These are phyloP conservation scores for Lordiphosa mommai DNA, from an alignment of 1,140 invertebrate species.

Conservation along the genomic window DNA sequence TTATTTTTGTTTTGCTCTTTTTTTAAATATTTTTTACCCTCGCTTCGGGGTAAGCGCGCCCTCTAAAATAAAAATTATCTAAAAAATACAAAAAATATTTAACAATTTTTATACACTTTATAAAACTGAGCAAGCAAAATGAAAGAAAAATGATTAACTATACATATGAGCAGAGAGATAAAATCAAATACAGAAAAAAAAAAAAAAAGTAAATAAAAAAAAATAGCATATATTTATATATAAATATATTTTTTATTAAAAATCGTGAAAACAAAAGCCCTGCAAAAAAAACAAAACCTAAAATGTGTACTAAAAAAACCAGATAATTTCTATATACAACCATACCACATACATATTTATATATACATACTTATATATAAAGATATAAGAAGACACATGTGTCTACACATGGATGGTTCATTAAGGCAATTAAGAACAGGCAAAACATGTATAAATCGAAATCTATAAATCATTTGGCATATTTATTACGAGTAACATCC, in stretches of 20 bases:
- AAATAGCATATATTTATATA: constrained; percentile 74
- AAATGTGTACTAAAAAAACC: constrained; percentile 61
- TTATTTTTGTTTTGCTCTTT: constrained; percentile 56
- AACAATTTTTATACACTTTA: constrained; percentile 11
- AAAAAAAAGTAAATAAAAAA: too few relatives aligned
- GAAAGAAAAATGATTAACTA: constrained; percentile 60
- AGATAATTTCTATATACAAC: constrained; percentile 44
- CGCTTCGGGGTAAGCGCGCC: background rate
- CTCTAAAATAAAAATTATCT: constrained; percentile 17
- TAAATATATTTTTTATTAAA: constrained; percentile 75
- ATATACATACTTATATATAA: constrained; percentile 31
- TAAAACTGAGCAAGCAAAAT: constrained; percentile 52
- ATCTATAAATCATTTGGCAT: background rate
- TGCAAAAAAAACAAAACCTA: constrained; percentile 49
- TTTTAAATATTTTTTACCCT: constrained; percentile 14
- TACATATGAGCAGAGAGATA: constrained; percentile 75
- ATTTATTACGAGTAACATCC: too few relatives aligned
- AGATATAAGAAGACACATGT: constrained; percentile 49
- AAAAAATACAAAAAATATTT: constrained; percentile 24
- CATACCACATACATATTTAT: constrained; percentile 45
- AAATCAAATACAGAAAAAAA: constrained; percentile 59
- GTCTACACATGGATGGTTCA: constrained; percentile 64
- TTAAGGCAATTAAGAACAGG: constrained; percentile 63
- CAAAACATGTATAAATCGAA: constrained; percentile 1
- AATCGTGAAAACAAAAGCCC: constrained; percentile 25